These are phyloP conservation scores for Steinernema hermaphroditum DNA, from an alignment of 2,888 invertebrate genomes.

Conservation along the genomic window DNA sequence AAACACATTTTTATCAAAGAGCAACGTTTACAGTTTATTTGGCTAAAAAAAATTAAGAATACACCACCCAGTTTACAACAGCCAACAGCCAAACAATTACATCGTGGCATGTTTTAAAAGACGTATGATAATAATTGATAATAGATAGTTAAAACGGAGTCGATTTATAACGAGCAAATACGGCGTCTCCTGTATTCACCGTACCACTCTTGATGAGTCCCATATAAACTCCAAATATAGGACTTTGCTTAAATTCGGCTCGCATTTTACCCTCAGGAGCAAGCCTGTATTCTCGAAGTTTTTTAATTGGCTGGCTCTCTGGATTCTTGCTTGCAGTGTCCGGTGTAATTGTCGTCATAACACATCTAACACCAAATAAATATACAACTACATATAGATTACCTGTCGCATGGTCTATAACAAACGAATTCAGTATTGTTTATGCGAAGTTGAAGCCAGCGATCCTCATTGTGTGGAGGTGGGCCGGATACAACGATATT, in stretches of 20 bases:
- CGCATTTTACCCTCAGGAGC: conserved; percentile 34
- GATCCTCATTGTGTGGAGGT: conserved; percentile 59
- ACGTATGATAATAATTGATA: too few species aligned
- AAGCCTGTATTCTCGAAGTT: conserved; percentile 36
- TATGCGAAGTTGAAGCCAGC: conserved; percentile 56
- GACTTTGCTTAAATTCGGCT: conserved; percentile 39
- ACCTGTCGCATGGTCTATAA: conserved; percentile 62
- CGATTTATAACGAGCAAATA: conserved; percentile 41
- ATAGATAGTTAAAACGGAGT: conserved; percentile 45
- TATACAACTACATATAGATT: too few species aligned
- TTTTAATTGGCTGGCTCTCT: conserved; percentile 44
- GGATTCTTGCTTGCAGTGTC: conserved; percentile 34
- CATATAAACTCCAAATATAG: conserved; percentile 45
- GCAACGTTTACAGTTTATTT: too few species aligned
- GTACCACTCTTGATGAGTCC: conserved; percentile 37
- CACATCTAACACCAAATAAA: too few species aligned
- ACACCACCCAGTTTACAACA: too few species aligned
- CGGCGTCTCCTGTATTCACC: conserved; percentile 39
- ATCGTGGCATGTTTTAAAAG: too few species aligned
- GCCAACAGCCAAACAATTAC: too few species aligned
- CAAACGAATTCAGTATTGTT: conserved; percentile 57
- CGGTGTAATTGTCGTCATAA: conserved; percentile 46
- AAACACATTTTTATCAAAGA: too few species aligned
- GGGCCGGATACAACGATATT: conserved; percentile 53
- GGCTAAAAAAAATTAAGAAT: too few species aligned